Evolutionary conservation across 2,888 invertebrate species (phyloP).

Genomic region (Papilio protenor): DNA sequence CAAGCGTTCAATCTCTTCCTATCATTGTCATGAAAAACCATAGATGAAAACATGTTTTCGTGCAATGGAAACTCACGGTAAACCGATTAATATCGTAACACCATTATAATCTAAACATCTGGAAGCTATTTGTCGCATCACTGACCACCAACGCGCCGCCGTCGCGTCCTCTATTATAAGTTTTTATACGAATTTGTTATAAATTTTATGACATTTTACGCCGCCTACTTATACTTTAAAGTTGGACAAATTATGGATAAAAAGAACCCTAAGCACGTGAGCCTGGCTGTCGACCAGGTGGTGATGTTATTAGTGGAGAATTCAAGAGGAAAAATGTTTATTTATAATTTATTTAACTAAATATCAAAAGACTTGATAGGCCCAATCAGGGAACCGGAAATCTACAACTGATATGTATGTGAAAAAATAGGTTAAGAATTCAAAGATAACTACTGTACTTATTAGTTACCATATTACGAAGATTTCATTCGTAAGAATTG

Average conservation of each 20-base stretch:
- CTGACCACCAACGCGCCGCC: not conserved
- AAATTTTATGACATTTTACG: conserved; percentile 12
- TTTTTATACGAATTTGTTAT: conserved; percentile 29
- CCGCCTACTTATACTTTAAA: conserved; percentile 26
- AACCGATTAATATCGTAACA: not conserved
- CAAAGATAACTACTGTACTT: not conserved
- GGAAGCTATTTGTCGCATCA: conserved; percentile 20
- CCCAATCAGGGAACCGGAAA: not conserved
- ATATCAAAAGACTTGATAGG: not conserved
- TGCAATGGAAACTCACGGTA: not conserved
- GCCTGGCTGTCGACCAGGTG: not conserved
- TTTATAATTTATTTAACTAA: not conserved
- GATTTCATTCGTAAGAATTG: not conserved
- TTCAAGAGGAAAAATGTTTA: not conserved
- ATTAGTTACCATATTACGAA: not conserved
- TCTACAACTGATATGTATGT: not conserved
- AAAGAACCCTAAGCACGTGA: conserved; percentile 6
- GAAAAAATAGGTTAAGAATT: too few species aligned
- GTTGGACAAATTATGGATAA: conserved; percentile 19
- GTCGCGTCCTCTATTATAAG: conserved; percentile 8
- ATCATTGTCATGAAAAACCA: too few species aligned
- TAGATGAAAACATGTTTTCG: not conserved
- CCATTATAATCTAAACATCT: conserved; percentile 13
- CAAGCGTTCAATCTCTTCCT: too few species aligned
- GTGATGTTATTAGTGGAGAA: not conserved